Base-by-base conservation (phyloP, 2,888 invertebrate genomes). In the Graphium colonna region DNA sequence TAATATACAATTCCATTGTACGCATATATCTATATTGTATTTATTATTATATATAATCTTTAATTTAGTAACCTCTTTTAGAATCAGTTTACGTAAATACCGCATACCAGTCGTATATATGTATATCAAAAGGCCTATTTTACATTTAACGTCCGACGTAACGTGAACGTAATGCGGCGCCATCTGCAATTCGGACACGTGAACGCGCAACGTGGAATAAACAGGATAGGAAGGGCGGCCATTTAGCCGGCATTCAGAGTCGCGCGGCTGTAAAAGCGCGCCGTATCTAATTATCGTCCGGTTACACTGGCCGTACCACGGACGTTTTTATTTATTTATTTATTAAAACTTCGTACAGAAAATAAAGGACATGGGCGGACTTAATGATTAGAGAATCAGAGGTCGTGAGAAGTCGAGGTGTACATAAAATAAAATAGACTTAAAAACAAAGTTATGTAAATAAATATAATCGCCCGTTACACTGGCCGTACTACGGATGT, bases 241-340 rank as follows among this genome's bases (percentile, higher is more conserved):
- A 87, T 88, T 87, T 85, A 79, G 81, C 73, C 71, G 76, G 85
- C 77, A 87, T 87, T 87, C 87, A 87, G 79, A 81, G 77, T 73
- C 79, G 79, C 75, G 77, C 65, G 76, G 72, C 80, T 82, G 86
- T 86, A 86, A 88, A 87, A 88, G 87, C 87, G 77, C 84, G 88
- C 83, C 84, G 76, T 85, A 87, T 87, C 86, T 88, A 88, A 88
- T 88, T 88, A 88, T 80, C 76, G 77, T 82, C 73, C 82, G 77
- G 77, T 77, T 77, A 76, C 78, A 71, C 67, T 57, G 66, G 68
- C 70, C 69, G 64, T 77, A 77, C 12, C 42, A 39, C 26, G 13
- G 28, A 36, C n/a, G 31, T 31, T 46, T 28, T 42, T 40, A n/a
- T 8, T 21, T 18, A 16, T 49, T 26, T 49, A 46, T 36, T 44